These are phyloP conservation scores for Polyploca ridens DNA, from an alignment of 2,888 invertebrate species.

Conservation along the genomic window DNA sequence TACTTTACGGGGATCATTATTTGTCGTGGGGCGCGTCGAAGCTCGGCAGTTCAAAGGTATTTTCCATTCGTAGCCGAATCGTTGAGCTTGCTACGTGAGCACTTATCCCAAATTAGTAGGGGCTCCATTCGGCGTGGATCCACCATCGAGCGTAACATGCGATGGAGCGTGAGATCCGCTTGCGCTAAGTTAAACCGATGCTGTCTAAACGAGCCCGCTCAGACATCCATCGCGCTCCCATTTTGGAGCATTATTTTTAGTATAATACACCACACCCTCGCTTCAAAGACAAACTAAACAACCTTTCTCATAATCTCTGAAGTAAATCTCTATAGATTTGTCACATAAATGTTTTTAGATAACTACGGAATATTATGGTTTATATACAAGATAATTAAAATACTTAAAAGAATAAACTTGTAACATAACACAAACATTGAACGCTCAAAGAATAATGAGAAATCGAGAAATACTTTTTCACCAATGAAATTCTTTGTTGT, in stretches of 20 bases:
- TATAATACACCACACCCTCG: constrained; percentile 22
- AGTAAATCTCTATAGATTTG: background rate
- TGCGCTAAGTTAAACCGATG: constrained; percentile 58
- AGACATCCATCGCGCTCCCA: constrained; percentile 43
- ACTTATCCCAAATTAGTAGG: constrained; percentile 76
- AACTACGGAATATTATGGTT: too few relatives aligned
- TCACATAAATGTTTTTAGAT: too few relatives aligned
- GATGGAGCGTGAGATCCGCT: constrained; percentile 65
- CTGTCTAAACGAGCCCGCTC: constrained; percentile 52
- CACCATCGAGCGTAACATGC: constrained; percentile 52
- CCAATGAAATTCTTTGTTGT: constrained; percentile 42
- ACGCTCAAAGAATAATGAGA: constrained; percentile 23
- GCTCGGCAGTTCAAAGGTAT: constrained; percentile 58
- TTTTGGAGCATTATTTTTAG: constrained; percentile 28
- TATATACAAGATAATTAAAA: too few relatives aligned
- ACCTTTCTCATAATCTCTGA: background rate
- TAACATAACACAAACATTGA: background rate
- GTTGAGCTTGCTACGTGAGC: constrained; percentile 67
- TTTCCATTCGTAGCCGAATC: constrained; percentile 55
- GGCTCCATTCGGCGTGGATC: constrained; percentile 48
- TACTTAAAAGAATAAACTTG: too few relatives aligned
- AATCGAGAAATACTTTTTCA: constrained; percentile 37
- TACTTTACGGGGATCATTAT: constrained; percentile 47
- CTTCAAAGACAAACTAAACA: constrained; percentile 13
- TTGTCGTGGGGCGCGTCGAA: constrained; percentile 53